Evolutionary conservation across 2,888 invertebrate genomes (phyloP).

Genomic region (Schizaphis graminum): DNA sequence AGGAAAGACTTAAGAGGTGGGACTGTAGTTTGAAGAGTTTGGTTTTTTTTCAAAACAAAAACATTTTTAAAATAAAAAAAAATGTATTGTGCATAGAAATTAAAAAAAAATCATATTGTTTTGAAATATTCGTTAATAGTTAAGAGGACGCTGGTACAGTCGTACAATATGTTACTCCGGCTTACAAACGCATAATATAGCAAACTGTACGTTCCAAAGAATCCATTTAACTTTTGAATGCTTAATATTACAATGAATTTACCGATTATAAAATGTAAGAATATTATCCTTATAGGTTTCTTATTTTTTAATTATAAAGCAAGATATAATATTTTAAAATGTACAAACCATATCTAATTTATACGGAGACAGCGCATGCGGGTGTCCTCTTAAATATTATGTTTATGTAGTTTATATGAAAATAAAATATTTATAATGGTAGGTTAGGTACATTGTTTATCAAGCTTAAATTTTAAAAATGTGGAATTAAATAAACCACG

Average conservation of each 20-base stretch:
- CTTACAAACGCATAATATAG: no score
- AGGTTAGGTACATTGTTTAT: not conserved
- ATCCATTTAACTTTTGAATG: no score
- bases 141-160: not conserved
- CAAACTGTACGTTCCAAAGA: no score
- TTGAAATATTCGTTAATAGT: not conserved
- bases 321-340: no score
- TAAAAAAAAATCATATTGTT: not conserved
- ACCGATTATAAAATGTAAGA: no score
- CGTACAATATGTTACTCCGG: no score
- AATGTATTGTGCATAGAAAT: not conserved
- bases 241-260: no score
- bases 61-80: slow-evolving; percentile 1
- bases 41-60: not conserved
- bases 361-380: no score
- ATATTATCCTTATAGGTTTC: no score
- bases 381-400: not conserved
- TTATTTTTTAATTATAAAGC: no score
- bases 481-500: not conserved
- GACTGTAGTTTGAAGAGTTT: slow-evolving; percentile 16
- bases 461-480: not conserved
- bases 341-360: no score
- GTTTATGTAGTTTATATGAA: not conserved
- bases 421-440: not conserved
- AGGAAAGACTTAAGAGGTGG: not conserved